Evolutionary conservation across 2,797 vertebrate genomes (phyloP).

Genomic region (Pagetopsis macropterus): DNA sequence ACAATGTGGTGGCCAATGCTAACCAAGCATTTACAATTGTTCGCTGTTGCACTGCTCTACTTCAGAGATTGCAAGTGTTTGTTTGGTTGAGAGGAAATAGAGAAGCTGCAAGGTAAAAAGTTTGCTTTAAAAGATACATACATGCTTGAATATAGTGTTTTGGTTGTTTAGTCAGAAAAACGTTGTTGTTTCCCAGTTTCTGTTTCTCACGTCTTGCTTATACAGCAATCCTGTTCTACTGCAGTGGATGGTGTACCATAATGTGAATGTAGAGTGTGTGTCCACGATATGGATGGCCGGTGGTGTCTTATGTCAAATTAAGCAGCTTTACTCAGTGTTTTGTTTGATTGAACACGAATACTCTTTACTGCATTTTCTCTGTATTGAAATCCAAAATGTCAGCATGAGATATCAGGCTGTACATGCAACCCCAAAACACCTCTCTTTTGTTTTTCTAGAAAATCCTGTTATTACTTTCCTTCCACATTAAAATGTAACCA

Average conservation of each 20-base stretch:
- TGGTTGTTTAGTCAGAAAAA: constrained; percentile 22
- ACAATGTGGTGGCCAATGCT: too few relatives aligned
- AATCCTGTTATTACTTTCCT: constrained; percentile 9
- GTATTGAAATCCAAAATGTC: constrained; percentile 51
- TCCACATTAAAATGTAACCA: constrained; percentile 18
- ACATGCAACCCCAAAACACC: constrained; percentile 20
- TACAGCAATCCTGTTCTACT: constrained; percentile 14
- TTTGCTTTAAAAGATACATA: too few relatives aligned
- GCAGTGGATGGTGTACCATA: constrained; percentile 23
- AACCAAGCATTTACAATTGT: constrained; percentile 1
- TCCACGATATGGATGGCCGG: constrained; percentile 49
- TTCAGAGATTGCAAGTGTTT: constrained; percentile 16
- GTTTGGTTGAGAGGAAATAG: constrained; percentile 15
- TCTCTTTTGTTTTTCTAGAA: constrained; percentile 17
- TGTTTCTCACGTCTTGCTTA: constrained; percentile 12
- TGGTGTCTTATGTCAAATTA: constrained; percentile 62
- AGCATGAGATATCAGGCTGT: constrained; percentile 46
- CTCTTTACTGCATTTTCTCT: constrained; percentile 54
- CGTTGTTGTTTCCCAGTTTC: constrained; percentile 22
- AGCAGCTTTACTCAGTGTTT: constrained; percentile 66
- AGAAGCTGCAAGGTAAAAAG: constrained; percentile 3
- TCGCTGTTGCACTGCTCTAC: constrained; percentile 20
- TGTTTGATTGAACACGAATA: constrained; percentile 59
- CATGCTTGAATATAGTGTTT: constrained; percentile 8
- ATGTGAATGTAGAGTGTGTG: constrained; percentile 33